These are phyloP conservation scores for Drosophila quadrilineata DNA, from an alignment of 1,140 invertebrate genomes.

Conservation along the genomic window DNA sequence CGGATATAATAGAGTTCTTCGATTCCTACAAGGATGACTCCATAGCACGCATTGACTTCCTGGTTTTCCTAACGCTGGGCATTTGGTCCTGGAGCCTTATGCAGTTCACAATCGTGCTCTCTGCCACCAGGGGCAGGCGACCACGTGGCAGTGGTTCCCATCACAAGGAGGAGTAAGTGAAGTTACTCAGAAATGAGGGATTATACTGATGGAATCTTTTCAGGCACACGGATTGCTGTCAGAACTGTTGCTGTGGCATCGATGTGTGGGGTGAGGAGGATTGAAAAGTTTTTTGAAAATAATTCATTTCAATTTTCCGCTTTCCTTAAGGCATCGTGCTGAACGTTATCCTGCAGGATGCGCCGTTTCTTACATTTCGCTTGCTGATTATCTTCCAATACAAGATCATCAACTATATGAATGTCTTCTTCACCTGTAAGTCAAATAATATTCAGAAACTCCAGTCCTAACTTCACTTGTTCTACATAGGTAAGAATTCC, in stretches of 20 bases:
- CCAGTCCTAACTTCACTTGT: no score
- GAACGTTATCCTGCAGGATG: constrained; percentile 90
- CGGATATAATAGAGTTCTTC: constrained; percentile 98
- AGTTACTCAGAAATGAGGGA: neutral
- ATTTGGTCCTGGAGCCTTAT: constrained; percentile 95
- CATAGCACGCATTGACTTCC: constrained; percentile 87
- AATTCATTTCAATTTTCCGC: neutral
- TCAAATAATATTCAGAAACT: neutral
- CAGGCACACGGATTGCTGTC: constrained; percentile 78
- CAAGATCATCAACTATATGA: constrained; percentile 94
- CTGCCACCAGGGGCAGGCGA: constrained; percentile 90
- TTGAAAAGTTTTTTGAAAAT: neutral
- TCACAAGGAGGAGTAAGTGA: constrained; percentile 64
- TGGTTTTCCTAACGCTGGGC: constrained; percentile 89
- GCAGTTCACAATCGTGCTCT: constrained; percentile 94
- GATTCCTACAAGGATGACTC: constrained; percentile 95
- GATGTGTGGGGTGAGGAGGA: constrained; percentile 88
- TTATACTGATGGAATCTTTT: neutral
- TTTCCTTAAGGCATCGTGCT: constrained; percentile 87
- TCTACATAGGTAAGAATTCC: constrained; percentile 87
- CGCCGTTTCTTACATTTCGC: constrained; percentile 91
- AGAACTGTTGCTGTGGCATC: constrained; percentile 88
- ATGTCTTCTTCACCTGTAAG: constrained; percentile 96
- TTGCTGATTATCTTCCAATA: constrained; percentile 92
- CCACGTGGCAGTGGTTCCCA: constrained; percentile 69